Evolutionary conservation across 2,888 invertebrate genomes (phyloP).

Genomic region (Horisme vitalbata): DNA sequence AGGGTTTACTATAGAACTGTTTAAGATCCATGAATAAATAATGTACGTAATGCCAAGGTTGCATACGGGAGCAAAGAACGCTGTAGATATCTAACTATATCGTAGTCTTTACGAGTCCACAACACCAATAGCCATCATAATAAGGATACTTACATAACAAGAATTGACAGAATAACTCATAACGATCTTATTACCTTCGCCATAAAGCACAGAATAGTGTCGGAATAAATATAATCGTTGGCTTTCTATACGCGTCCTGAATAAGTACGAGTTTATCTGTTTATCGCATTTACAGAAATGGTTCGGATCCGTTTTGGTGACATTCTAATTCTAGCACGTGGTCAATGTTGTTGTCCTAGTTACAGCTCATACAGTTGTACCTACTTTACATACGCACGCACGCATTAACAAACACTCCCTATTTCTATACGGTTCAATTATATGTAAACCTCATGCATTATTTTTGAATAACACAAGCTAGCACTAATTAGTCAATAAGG

Average conservation of each 20-base stretch:
- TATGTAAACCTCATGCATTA: too few species aligned
- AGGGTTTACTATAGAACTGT: too few species aligned
- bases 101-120: conserved; percentile 2
- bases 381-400: too few species aligned
- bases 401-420: too few species aligned
- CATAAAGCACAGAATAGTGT: conserved; percentile 15
- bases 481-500: too few species aligned
- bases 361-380: neutral
- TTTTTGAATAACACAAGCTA: too few species aligned
- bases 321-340: neutral
- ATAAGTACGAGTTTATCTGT: conserved; percentile 44
- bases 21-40: too few species aligned
- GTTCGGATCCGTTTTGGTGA: conserved; percentile 9
- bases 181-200: conserved; percentile 14
- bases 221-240: conserved; percentile 14
- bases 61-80: too few species aligned
- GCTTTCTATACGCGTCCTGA: conserved; percentile 59
- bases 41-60: too few species aligned
- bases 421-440: too few species aligned
- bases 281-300: conserved; percentile 30
- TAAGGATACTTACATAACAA: conserved; percentile 12
- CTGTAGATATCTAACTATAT: too few species aligned
- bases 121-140: conserved; percentile 3
- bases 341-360: neutral
- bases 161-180: conserved; percentile 3